Evolutionary conservation across 1,140 invertebrate genomes (phyloP).

Genomic region (Diorhabda carinulata): DNA sequence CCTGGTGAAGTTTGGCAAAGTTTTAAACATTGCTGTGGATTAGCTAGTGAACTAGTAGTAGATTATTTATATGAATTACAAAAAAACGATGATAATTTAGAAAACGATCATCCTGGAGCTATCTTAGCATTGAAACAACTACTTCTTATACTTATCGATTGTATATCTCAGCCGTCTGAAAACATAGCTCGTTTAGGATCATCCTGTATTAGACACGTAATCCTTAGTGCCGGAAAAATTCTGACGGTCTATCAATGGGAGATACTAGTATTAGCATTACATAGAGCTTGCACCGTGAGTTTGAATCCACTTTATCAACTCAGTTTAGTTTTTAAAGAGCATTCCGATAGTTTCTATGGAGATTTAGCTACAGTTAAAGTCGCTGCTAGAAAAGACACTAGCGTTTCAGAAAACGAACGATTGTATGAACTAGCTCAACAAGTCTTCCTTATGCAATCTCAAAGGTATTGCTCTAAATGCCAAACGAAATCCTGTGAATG

Average conservation of each 20-base stretch:
- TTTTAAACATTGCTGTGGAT: conserved; percentile 90
- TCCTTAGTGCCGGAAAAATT: conserved; percentile 75
- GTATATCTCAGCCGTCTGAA: conserved; percentile 83
- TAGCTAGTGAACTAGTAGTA: conserved; percentile 86
- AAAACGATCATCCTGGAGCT: conserved; percentile 51
- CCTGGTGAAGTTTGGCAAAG: conserved; percentile 77
- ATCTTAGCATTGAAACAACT: conserved; percentile 83
- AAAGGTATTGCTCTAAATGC: conserved; percentile 46
- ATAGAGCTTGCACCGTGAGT: conserved; percentile 76
- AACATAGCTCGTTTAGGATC: conserved; percentile 85
- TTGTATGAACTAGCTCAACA: conserved; percentile 83
- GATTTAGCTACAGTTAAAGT: conserved; percentile 90
- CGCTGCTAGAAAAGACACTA: conserved; percentile 80
- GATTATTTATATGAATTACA: conserved; percentile 67
- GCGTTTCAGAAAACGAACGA: conserved; percentile 73
- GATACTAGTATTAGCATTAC: conserved; percentile 72
- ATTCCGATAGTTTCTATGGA: conserved; percentile 90
- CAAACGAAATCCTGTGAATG: conserved; percentile 37
- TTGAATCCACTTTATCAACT: conserved; percentile 79
- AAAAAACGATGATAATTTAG: conserved; percentile 42
- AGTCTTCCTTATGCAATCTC: conserved; percentile 61
- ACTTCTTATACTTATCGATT: conserved; percentile 83
- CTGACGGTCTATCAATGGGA: conserved; percentile 81
- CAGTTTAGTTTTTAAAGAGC: conserved; percentile 79
- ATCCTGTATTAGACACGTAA: conserved; percentile 84